Base-by-base conservation (phyloP, 2,797 vertebrate genomes). In the Gadopsis bispinosus region DNA sequence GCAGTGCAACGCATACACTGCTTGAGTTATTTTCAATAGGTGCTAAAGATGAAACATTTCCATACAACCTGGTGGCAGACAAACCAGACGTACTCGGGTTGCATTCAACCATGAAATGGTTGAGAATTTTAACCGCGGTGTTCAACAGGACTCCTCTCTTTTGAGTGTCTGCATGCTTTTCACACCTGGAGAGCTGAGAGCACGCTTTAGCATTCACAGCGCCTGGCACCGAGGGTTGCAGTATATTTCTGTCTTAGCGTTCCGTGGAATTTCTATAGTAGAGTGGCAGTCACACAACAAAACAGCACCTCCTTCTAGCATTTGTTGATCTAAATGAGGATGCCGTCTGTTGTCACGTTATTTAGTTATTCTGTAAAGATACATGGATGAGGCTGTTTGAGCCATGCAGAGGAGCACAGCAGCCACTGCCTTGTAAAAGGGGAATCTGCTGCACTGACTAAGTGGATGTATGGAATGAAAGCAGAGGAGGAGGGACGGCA, bases 401-500 rank as follows among this genome's bases (percentile, higher is more conserved):
- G 56, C 55, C 53, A 55, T 80, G 69, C 39, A 47, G 65, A 43
- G 58, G 58, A 75, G 83, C 66, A 33, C 51, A 65, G 76, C 50
- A 31, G 80, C 71, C 33, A 5, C 7, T 17, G 50, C 56, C 22
- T 62, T 29, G 37, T 51, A 39, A 26, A 53, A 54, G 22, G 58
- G 29, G 55, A 68, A 63, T 80, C 35, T 69, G 77, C 72, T 56
- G 82, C 77, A 72, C 41, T 73, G 79, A 60, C 69, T 20, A 17
- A 67, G 60, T 60, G 75, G 31, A 77, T 67, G 74, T 67, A 66
- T 69, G 53, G 80, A 43, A 64, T 66, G 79, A 87, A 84, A 80
- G 78, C 67, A 56, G 79, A 50, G 82, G 64, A 85, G 83, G 79
- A 84, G 69, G 77, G 56, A 73, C 17, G 55, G 85, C 93, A 92